Base-by-base conservation (phyloP, 1,140 invertebrate genomes). In the Drosophila nasuta region DNA sequence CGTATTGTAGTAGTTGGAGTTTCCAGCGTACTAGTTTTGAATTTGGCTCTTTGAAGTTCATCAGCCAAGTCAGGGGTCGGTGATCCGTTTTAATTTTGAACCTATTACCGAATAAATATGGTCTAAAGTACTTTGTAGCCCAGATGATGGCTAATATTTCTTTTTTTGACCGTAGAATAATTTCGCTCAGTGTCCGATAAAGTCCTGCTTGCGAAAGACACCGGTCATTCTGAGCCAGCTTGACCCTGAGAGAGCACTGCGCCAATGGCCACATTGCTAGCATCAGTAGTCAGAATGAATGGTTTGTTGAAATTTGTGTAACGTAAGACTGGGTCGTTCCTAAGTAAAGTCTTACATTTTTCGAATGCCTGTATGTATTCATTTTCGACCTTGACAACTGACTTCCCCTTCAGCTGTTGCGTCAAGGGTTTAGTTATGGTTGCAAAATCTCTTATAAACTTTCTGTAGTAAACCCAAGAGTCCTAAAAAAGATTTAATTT, bases 401-500 rank as follows among this genome's bases (percentile, higher is more conserved):
- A n/a, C n/a, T n/a, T n/a, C n/a, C n/a, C n/a, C n/a, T n/a, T n/a
- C n/a, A n/a, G n/a, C n/a, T n/a, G n/a, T n/a, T n/a, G n/a, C n/a
- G n/a, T 79, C 13, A 82, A 51, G 0, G 69, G 73, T 58, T 79
- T 67, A 4, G 73, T 70, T 13, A 82, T 73, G 64, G 71, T 76
- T 3, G 82, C 56, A 54, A 79, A 83, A 15, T 91, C 49, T 3
- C 70, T 56, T 73, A 88, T 87, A 28, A 86, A 89, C 73, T 77
- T 75, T 13, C 78, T 60, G 25, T 85, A 76, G 5, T 73, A 81
- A n/a, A 5, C 77, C 77, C 5, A 75, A 20, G 38, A 85, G 35
- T 11, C 77, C 77, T 49, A 88, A 28, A 52, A 85, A 88, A 5
- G 65, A 74, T 79, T 85, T 78, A n/a, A 82, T 79, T 63, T 89